Percentiles rank a stretch among this genome's conserved stretches.
phyloP scores from a whole-genome alignment of 2,888 invertebrate species.

The Phyllotreta striolata region DNA sequence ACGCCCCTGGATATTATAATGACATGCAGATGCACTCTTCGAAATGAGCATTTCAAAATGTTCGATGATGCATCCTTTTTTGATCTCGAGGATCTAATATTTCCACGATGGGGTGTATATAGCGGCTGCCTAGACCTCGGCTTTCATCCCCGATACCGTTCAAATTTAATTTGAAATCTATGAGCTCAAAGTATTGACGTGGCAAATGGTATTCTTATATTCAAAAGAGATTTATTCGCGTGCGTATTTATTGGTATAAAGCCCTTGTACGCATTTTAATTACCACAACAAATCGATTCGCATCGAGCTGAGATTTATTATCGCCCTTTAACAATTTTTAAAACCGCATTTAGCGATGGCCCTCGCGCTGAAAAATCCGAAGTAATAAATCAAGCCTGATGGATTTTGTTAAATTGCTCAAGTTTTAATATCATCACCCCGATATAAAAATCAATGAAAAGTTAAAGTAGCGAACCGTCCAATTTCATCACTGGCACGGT shows the following conservation, averaged over 20 bases:
- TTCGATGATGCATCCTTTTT: conserved; percentile 32
- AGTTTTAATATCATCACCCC: conserved; percentile 4
- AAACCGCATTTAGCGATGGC: no score
- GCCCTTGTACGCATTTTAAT: no score
- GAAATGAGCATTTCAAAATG: conserved; percentile 47
- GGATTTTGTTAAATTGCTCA: conserved; percentile 10
- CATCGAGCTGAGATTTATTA: no score
- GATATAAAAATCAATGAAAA: conserved; percentile 12
- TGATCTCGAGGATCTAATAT: conserved; percentile 37
- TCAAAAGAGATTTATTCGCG: no score
- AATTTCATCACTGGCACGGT: conserved; percentile 19
- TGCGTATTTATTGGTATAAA: no score
- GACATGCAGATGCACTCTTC: conserved; percentile 53
- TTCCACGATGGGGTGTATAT: conserved; percentile 24
- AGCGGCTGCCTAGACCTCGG: conserved; percentile 5
- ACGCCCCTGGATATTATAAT: conserved; percentile 50
- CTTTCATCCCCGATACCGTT: background rate
- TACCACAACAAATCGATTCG: no score
- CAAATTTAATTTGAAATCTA: conserved; percentile 24
- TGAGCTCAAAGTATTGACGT: conserved; percentile 5
- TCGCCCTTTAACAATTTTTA: no score
- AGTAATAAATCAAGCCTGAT: conserved; percentile 1
- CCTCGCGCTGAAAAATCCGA: background rate
- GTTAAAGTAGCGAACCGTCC: conserved; percentile 4
- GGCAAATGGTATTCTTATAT: no score